Evolutionary conservation across 2,888 invertebrate genomes (phyloP).

Genomic region (Megalurothrips usitatus): DNA sequence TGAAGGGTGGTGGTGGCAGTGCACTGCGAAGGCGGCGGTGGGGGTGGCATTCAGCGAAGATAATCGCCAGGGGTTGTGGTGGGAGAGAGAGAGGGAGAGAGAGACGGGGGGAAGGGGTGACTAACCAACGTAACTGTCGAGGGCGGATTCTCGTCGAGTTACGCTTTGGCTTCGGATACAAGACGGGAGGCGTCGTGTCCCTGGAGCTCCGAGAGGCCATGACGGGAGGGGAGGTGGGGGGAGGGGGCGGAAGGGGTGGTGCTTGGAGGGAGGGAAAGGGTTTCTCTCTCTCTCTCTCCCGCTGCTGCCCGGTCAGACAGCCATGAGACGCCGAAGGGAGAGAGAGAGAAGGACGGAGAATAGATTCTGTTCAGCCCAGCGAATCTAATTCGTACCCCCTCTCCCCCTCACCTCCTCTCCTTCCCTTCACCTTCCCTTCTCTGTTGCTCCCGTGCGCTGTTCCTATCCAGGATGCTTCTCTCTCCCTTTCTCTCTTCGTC

Average conservation of each 20-base stretch:
- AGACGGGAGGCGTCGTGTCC: no score
- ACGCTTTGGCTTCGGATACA: no score
- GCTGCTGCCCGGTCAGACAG: background rate
- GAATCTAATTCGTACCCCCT: slow-evolving; percentile 13
- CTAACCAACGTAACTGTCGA: background rate
- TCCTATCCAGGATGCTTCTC: background rate
- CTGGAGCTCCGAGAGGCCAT: no score
- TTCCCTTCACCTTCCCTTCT: no score
- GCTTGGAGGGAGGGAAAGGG: no score
- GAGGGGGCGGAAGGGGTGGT: background rate
- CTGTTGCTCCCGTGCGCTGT: no score
- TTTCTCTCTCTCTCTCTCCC: no score
- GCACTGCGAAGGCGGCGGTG: background rate
- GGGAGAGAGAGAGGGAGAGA: background rate
- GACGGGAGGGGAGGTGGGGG: no score
- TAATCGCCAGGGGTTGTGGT: background rate
- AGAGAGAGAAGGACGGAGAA: background rate
- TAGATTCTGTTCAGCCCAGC: slow-evolving; percentile 24
- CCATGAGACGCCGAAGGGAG: background rate
- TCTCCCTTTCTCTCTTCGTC: background rate
- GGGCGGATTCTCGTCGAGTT: no score
- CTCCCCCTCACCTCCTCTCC: no score
- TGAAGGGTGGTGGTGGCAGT: background rate
- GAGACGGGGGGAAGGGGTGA: background rate
- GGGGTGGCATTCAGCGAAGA: background rate